These are phyloP conservation scores for Papilio elwesi DNA, from an alignment of 2,888 invertebrate species.

Conservation along the genomic window DNA sequence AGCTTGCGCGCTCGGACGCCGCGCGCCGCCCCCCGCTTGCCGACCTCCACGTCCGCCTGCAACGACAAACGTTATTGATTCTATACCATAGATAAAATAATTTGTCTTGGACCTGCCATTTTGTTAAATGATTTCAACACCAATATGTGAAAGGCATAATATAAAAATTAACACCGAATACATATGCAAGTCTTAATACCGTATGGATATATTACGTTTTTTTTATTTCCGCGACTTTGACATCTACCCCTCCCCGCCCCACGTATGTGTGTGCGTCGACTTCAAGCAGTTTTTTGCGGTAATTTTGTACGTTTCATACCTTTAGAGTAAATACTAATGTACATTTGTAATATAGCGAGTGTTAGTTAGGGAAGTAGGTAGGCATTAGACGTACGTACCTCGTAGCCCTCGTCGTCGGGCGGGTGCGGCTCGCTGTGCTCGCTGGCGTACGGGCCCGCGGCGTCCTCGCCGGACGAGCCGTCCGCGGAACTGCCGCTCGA, in stretches of 20 bases:
- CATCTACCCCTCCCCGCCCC: too few species aligned
- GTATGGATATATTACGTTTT: too few species aligned
- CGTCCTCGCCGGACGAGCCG: slow-evolving; percentile 71
- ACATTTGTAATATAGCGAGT: too few species aligned
- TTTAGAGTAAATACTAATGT: too few species aligned
- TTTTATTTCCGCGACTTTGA: too few species aligned
- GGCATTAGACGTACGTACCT: slow-evolving; percentile 56
- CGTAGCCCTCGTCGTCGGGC: slow-evolving; percentile 86
- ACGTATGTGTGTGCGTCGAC: too few species aligned
- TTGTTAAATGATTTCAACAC: too few species aligned
- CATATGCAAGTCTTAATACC: too few species aligned
- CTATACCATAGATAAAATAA: background rate
- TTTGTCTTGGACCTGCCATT: background rate
- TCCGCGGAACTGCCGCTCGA: slow-evolving; percentile 67
- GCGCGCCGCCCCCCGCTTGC: slow-evolving; percentile 60
- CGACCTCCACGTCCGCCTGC: slow-evolving; percentile 85
- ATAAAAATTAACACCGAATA: too few species aligned
- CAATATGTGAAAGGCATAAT: too few species aligned
- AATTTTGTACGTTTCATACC: too few species aligned
- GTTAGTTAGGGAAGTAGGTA: background rate
- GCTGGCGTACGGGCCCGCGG: slow-evolving; percentile 72
- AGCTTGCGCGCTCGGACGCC: slow-evolving; percentile 57
- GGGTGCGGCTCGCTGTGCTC: slow-evolving; percentile 76
- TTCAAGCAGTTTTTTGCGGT: too few species aligned
- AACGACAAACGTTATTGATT: slow-evolving; percentile 31